phyloP scores from a whole-genome alignment of 2,888 invertebrate species.

The Neoascia interrupta region DNA sequence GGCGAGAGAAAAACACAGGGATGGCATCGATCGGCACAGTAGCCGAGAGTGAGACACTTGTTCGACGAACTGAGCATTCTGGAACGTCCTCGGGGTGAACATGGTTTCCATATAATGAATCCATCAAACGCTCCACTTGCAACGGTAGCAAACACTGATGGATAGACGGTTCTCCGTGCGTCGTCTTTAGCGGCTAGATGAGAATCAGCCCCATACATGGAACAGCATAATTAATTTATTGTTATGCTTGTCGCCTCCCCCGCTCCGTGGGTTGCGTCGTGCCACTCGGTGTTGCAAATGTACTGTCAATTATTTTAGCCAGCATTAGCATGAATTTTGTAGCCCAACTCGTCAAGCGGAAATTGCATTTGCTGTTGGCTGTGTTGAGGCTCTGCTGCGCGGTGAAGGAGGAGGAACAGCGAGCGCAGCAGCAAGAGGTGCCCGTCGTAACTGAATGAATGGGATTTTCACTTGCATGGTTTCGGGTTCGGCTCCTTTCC shows the following conservation, averaged over 20 bases:
- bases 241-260: conserved; percentile 29
- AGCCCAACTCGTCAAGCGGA: conserved; percentile 62
- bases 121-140: conserved; percentile 66
- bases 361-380: conserved; percentile 60
- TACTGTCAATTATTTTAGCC: conserved; percentile 64
- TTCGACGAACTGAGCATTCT: conserved; percentile 30
- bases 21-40: conserved; percentile 13
- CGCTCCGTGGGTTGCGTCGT: neutral
- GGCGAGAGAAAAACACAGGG: neutral
- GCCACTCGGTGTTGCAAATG: conserved; percentile 47
- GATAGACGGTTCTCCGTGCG: conserved; percentile 62
- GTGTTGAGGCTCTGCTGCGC: conserved; percentile 3
- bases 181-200: conserved; percentile 62
- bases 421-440: neutral
- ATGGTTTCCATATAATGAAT: conserved; percentile 66
- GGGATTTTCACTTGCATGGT: conserved; percentile 37
- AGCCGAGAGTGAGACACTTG: conserved; percentile 43
- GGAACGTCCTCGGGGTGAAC: conserved; percentile 31
- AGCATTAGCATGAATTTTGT: conserved; percentile 63
- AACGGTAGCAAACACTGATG: conserved; percentile 33
- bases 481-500: conserved; percentile 37
- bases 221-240: conserved; percentile 68
- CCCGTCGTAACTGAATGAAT: conserved; percentile 46
- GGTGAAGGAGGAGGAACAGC: neutral
- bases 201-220: conserved; percentile 64